Percentiles rank a stretch among this genome's conserved stretches.
Conservation (phyloP, 2,113 vertebrate genomes). For the Vulpes lagopus region DNA sequence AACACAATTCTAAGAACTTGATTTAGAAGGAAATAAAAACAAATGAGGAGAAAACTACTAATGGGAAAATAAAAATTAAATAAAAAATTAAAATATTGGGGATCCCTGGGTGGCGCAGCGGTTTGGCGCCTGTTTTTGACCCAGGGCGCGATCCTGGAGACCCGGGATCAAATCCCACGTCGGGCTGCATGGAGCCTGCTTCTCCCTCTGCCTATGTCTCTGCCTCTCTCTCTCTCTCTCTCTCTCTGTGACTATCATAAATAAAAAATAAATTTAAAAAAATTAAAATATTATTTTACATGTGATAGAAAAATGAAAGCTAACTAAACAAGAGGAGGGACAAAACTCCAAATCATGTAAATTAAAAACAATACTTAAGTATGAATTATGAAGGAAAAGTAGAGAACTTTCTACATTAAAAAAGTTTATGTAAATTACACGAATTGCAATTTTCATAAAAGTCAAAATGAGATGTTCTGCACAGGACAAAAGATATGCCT, state of each 20-base stretch:
- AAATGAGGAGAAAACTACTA: not conserved
- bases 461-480: conserved; percentile 74
- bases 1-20: not conserved
- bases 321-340: not conserved
- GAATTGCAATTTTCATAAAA: conserved; percentile 66
- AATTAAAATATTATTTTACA: not conserved
- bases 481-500: conserved; percentile 80
- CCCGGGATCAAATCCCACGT: no score
- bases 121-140: no score
- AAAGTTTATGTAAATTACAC: conserved; percentile 71
- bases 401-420: conserved; percentile 49
- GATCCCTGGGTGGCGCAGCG: no score
- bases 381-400: not conserved
- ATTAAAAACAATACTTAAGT: not conserved
- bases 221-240: no score
- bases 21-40: not conserved
- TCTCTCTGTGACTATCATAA: not conserved
- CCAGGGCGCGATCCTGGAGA: no score
- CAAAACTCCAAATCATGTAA: not conserved
- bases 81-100: not conserved
- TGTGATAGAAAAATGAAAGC: not conserved
- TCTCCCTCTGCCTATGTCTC: no score
- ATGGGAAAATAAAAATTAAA: not conserved
- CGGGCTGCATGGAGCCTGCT: no score
- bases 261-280: not conserved